phyloP scores from a whole-genome alignment of 1,140 invertebrate species.

The Platorchestia sp. region DNA sequence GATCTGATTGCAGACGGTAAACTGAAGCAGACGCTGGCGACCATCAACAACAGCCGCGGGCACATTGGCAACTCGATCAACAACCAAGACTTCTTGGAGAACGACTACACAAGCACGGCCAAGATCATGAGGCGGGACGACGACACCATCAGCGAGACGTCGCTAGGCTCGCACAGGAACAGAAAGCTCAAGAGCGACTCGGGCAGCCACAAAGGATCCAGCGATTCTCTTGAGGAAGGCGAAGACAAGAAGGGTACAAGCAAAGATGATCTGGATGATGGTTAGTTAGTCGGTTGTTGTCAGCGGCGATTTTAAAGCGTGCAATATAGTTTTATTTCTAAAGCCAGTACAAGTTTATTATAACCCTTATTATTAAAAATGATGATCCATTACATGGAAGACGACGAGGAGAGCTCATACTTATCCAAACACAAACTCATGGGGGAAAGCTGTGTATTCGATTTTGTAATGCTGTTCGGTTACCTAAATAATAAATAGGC shows the following conservation, averaged over 20 bases:
- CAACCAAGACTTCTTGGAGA: conserved; percentile 66
- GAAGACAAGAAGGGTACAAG: conserved; percentile 92
- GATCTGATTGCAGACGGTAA: conserved; percentile 63
- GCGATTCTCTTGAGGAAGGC: conserved; percentile 75
- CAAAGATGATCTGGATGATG: conserved; percentile 85
- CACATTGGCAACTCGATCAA: conserved; percentile 68
- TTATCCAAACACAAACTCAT: not conserved
- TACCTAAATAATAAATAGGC: not conserved
- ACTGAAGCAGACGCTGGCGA: conserved; percentile 62
- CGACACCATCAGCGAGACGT: conserved; percentile 85
- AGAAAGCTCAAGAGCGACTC: conserved; percentile 82
- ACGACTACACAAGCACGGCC: conserved; percentile 66
- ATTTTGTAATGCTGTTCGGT: not conserved
- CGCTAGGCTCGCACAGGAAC: conserved; percentile 92
- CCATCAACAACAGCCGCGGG: conserved; percentile 63
- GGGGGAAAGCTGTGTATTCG: not conserved
- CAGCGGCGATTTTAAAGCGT: not conserved
- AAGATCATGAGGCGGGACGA: conserved; percentile 71
- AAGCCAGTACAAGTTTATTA: too few species aligned
- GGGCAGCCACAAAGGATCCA: conserved; percentile 85
- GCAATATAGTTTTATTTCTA: too few species aligned
- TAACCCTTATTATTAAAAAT: not conserved
- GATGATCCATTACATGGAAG: not conserved
- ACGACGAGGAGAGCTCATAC: not conserved
- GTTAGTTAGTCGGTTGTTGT: conserved; percentile 44